Percentiles rank a stretch among this genome's conserved stretches.
Conservation (phyloP, 2,888 invertebrate species). For the Gerosis bhagava region DNA sequence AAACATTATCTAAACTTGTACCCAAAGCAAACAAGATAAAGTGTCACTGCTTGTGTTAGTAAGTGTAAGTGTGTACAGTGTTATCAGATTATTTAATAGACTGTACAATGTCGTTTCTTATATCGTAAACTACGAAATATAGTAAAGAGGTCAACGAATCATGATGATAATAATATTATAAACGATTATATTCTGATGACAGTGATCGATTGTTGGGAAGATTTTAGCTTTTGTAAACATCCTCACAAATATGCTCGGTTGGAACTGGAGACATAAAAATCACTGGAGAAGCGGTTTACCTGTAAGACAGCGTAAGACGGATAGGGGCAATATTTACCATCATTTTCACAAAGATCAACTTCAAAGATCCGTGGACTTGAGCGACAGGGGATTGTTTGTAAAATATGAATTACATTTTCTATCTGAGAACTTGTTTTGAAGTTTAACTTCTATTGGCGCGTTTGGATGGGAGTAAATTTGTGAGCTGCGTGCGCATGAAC, state of each 20-base stretch:
- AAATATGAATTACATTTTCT: conserved; percentile 7
- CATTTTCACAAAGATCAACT: conserved; percentile 22
- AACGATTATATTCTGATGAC: conserved; percentile 59
- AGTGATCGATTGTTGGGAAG: conserved; percentile 75
- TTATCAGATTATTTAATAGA: conserved; percentile 59
- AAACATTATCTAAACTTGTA: conserved; percentile 38
- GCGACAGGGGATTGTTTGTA: conserved; percentile 3
- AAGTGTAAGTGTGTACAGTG: conserved; percentile 47
- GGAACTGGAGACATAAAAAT: conserved; percentile 55
- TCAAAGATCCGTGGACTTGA: conserved; percentile 16
- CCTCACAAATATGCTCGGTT: too few relatives aligned
- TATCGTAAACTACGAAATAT: conserved; percentile 57
- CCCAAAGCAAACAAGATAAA: conserved; percentile 70
- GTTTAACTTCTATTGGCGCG: too few relatives aligned
- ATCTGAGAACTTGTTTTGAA: conserved; percentile 3
- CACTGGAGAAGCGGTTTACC: conserved; percentile 50
- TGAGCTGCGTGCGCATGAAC: too few relatives aligned
- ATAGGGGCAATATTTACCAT: conserved; percentile 35
- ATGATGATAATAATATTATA: conserved; percentile 64
- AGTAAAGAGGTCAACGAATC: conserved; percentile 69
- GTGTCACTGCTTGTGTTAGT: conserved; percentile 41
- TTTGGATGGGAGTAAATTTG: too few relatives aligned
- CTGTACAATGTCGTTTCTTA: conserved; percentile 49
- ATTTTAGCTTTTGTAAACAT: conserved; percentile 70
- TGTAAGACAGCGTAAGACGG: conserved; percentile 60